Percentiles rank a stretch among this genome's conserved stretches.
phyloP scores from a whole-genome alignment of 2,888 invertebrate species.

The Phrixothrix hirtus region DNA sequence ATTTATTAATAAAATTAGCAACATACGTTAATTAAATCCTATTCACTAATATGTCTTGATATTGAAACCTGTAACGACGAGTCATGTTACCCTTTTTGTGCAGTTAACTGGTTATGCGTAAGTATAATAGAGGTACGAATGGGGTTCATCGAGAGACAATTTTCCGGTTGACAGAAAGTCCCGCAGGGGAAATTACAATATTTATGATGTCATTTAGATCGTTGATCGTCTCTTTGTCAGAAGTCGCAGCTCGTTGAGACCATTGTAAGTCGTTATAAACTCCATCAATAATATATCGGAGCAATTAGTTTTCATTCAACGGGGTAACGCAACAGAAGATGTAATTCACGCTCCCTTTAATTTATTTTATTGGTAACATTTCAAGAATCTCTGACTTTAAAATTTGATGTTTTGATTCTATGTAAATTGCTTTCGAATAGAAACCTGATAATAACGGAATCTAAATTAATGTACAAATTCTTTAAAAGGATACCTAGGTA shows the following conservation, averaged over 20 bases:
- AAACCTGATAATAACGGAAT: slow-evolving; percentile 9
- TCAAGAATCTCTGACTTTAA: slow-evolving; percentile 10
- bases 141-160: slow-evolving; percentile 35
- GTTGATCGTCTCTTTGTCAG: slow-evolving; percentile 47
- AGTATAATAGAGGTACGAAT: slow-evolving; percentile 25
- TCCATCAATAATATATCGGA: slow-evolving; percentile 51
- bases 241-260: slow-evolving; percentile 44
- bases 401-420: too few relatives aligned
- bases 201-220: slow-evolving; percentile 54
- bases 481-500: slow-evolving; percentile 6
- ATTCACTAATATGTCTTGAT: too few relatives aligned
- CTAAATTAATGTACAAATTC: slow-evolving; percentile 1
- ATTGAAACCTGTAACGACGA: background rate
- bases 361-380: slow-evolving; percentile 6
- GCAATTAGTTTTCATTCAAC: slow-evolving; percentile 49
- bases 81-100: slow-evolving; percentile 3
- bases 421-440: background rate
- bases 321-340: slow-evolving; percentile 30
- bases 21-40: too few relatives aligned
- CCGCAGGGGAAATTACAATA: slow-evolving; percentile 50
- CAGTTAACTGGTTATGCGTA: slow-evolving; percentile 13
- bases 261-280: slow-evolving; percentile 46
- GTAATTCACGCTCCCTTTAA: slow-evolving; percentile 3
- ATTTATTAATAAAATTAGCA: too few relatives aligned
- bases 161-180: slow-evolving; percentile 37